These are phyloP conservation scores for Ylistrum balloti DNA, from an alignment of 1,140 invertebrate genomes.

Conservation along the genomic window DNA sequence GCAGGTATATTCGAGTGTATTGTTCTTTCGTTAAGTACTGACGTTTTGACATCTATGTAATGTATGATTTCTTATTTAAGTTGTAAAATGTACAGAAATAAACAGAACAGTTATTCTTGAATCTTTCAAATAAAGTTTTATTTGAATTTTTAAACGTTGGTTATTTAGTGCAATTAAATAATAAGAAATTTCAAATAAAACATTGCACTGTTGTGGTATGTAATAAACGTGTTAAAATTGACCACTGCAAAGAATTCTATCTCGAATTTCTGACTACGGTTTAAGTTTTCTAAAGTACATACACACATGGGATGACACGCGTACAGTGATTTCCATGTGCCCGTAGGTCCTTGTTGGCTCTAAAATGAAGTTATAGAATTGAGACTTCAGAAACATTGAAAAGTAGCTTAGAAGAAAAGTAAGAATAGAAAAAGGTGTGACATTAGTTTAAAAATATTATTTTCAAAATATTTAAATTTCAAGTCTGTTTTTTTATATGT, in stretches of 20 bases:
- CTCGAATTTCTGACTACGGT: neutral
- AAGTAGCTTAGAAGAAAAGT: too few relatives aligned
- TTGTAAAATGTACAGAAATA: too few relatives aligned
- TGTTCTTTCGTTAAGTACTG: neutral
- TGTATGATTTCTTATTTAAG: too few relatives aligned
- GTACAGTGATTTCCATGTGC: neutral
- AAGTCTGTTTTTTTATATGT: too few relatives aligned
- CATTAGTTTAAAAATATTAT: too few relatives aligned
- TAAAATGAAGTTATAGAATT: too few relatives aligned
- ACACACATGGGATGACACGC: neutral
- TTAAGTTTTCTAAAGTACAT: neutral
- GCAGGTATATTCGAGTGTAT: neutral
- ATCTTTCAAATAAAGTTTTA: neutral
- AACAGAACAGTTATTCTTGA: too few relatives aligned
- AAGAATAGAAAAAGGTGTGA: too few relatives aligned
- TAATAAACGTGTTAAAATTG: conserved; percentile 20
- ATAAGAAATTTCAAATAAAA: neutral
- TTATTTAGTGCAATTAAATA: neutral
- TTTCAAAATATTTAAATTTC: too few relatives aligned
- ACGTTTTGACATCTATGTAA: neutral
- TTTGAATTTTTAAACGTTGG: neutral
- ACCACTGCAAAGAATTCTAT: neutral
- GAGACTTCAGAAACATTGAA: too few relatives aligned
- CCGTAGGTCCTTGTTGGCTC: too few relatives aligned
- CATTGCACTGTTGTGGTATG: neutral